Conservation (phyloP, 2,888 invertebrate genomes). For the Julus scandinavius region DNA sequence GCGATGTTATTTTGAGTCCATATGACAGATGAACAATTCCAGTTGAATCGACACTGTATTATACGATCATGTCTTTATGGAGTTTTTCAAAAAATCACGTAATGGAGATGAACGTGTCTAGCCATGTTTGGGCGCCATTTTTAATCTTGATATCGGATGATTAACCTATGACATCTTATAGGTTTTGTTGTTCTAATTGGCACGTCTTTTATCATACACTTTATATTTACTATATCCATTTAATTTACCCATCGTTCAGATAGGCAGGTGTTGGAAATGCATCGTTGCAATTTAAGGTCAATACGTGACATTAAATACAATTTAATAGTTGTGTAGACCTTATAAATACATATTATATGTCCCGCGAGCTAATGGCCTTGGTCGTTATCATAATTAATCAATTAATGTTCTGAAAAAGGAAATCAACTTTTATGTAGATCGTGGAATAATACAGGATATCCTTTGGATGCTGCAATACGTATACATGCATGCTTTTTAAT, state of each 20-base stretch:
- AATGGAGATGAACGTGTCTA: no score
- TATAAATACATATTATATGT: not conserved
- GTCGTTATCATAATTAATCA: not conserved
- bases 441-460: not conserved
- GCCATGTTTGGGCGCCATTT: no score
- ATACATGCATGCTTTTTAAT: not conserved
- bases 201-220: not conserved
- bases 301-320: not conserved
- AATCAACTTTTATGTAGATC: not conserved
- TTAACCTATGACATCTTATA: no score
- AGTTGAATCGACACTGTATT: no score
- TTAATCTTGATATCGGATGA: no score
- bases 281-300: not conserved
- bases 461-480: not conserved
- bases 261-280: not conserved
- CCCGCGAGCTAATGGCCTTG: not conserved
- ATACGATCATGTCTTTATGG: no score
- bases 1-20: no score
- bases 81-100: no score
- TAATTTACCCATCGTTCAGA: not conserved
- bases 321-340: not conserved
- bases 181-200: no score
- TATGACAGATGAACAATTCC: no score
- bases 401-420: not conserved
- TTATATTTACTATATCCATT: not conserved